Evolutionary conservation across 2,797 vertebrate species (phyloP), one percentile per base, ranked within the genome.

Genomic region (Sebastes itinus): DNA sequence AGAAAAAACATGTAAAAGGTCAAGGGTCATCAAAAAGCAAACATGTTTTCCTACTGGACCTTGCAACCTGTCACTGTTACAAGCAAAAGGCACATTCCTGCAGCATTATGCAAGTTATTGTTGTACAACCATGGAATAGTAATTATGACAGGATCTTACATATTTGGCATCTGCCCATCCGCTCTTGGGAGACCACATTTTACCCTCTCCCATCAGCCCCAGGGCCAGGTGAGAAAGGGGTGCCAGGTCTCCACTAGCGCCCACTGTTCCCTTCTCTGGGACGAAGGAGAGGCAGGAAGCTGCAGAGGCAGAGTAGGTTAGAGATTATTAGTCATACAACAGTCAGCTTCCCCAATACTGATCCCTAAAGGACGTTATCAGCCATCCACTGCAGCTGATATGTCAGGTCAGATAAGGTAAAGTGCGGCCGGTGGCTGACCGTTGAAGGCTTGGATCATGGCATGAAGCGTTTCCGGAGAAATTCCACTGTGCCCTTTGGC

Each of bases 161-260:
- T 99, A 99, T 99, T 99, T 99, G 78, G 99, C 98, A 66, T 99
- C 97, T 22, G 98, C 99, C 99, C 99, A 99, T 68, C 99, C 99
- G 25, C 98, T 99, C 92, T 98, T 99, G 1, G 98, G 99, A 20
- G 99, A 99, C 98, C 99, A 99, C 99, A 99, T 99, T 95, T 97
- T 99, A 16, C 99, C 99, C 92, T 99, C 99, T 90, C 99, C 99
- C 92, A 98, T 99, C 65, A 99, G 93, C 63, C 99, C 99, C 46
- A 99, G 93, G n/a, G 98, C 97, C 79, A 99, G 96, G 90, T 99
- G 99, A 87, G 99, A 97, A 62, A 99, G 97, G 0, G 98, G 99
- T 1, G 99, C 98, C 22, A 99, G 96, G 87, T 99, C 99, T 92
- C 99, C 99, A 0, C 98, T 99, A 67, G 99, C 99, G 74, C 98